phyloP scores from a whole-genome alignment of 2,888 invertebrate genomes.

The Gymnosoma rotundatum region DNA sequence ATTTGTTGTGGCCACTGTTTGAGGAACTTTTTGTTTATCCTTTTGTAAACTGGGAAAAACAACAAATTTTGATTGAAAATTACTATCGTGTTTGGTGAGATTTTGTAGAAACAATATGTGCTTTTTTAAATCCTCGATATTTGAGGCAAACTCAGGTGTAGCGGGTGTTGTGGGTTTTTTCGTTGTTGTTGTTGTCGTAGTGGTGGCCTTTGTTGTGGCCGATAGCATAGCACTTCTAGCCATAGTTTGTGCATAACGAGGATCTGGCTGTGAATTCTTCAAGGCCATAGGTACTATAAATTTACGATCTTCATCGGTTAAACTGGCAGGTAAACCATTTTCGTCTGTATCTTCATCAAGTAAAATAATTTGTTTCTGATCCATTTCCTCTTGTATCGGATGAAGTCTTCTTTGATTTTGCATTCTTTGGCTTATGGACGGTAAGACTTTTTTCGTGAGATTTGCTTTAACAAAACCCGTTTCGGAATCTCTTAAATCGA shows the following conservation, averaged over 20 bases:
- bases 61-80: slow-evolving; percentile 82
- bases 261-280: slow-evolving; percentile 80
- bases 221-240: slow-evolving; percentile 68
- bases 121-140: slow-evolving; percentile 82
- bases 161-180: slow-evolving; percentile 73
- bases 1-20: slow-evolving; percentile 68
- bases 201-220: slow-evolving; percentile 71
- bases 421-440: slow-evolving; percentile 71
- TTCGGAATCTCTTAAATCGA: slow-evolving; percentile 80
- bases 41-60: slow-evolving; percentile 81
- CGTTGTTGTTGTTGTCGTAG: slow-evolving; percentile 74
- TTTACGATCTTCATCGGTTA: slow-evolving; percentile 81
- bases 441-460: slow-evolving; percentile 79
- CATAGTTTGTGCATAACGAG: slow-evolving; percentile 73
- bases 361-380: slow-evolving; percentile 81
- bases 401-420: slow-evolving; percentile 76
- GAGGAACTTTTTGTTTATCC: slow-evolving; percentile 73
- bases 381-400: slow-evolving; percentile 82
- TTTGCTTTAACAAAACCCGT: slow-evolving; percentile 81
- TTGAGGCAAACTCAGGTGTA: slow-evolving; percentile 77
- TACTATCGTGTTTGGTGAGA: slow-evolving; percentile 81
- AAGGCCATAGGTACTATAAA: slow-evolving; percentile 82
- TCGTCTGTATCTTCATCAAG: slow-evolving; percentile 81
- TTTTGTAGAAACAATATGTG: slow-evolving; percentile 82
- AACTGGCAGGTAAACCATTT: slow-evolving; percentile 80